A percentile compares a stretch with the other conserved stretches of the same genome.
These are phyloP conservation scores for Stegophylla sp. DNA, from an alignment of 2,888 invertebrate species.

Conservation along the genomic window DNA sequence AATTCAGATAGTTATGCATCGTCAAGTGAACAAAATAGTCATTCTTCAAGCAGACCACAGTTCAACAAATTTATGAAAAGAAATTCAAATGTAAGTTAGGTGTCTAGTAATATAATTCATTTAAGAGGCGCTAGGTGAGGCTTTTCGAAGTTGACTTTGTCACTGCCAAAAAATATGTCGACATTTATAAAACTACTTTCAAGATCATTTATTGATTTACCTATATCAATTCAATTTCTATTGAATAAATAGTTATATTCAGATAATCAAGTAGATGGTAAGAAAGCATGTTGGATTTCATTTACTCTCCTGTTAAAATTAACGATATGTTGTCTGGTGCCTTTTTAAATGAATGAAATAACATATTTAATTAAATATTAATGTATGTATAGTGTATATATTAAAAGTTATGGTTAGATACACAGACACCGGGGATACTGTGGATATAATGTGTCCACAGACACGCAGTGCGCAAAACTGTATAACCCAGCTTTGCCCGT, in stretches of 20 bases:
- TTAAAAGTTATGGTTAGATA: too few relatives aligned
- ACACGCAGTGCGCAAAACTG: too few relatives aligned
- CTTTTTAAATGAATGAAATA: too few relatives aligned
- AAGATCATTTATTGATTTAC: background rate
- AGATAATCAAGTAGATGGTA: too few relatives aligned
- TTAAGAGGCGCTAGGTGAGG: background rate
- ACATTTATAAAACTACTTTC: background rate
- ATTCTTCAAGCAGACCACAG: background rate
- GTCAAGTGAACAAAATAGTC: background rate
- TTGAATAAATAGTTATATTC: background rate
- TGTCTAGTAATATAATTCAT: background rate
- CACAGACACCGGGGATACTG: too few relatives aligned
- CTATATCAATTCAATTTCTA: background rate
- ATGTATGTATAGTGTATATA: too few relatives aligned
- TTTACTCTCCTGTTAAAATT: too few relatives aligned
- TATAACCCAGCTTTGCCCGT: too few relatives aligned
- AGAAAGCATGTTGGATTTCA: too few relatives aligned
- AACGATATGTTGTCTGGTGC: too few relatives aligned
- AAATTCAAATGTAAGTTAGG: constrained; percentile 25
- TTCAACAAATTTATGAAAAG: constrained; percentile 27
- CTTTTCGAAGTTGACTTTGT: background rate
- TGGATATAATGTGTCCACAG: too few relatives aligned
- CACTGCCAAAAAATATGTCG: background rate
- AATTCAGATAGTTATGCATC: background rate
- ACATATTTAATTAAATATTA: too few relatives aligned